Conservation (phyloP, 2,797 vertebrate species). For the Pogoniulus pusillus region DNA sequence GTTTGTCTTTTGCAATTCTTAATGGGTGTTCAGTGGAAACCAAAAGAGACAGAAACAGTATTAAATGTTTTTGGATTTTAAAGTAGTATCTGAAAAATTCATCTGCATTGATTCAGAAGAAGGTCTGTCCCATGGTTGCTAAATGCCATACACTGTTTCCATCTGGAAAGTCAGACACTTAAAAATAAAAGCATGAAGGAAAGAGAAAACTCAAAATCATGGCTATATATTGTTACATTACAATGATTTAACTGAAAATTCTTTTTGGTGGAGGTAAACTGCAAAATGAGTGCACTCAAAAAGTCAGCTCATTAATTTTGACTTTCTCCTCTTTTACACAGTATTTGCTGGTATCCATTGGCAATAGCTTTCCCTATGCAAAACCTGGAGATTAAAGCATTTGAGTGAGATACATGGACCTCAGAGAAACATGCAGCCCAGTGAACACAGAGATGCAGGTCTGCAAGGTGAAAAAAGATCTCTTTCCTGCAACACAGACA, state of each 20-base stretch:
- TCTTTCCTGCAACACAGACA: neutral
- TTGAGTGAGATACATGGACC: neutral
- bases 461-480: neutral
- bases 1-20: neutral
- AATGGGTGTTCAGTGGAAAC: neutral
- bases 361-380: neutral
- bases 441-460: neutral
- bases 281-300: neutral
- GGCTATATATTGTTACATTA: neutral
- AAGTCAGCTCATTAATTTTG: neutral
- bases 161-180: neutral
- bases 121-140: neutral
- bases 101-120: neutral
- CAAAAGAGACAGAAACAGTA: neutral
- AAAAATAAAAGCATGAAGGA: neutral
- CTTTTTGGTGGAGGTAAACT: neutral
- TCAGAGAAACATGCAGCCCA: neutral
- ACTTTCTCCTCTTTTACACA: no score
- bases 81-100: neutral
- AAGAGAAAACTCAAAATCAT: neutral
- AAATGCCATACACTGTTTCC: neutral
- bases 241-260: neutral
- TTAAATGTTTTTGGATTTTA: neutral
- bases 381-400: neutral
- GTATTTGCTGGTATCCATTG: neutral